phyloP scores from a whole-genome alignment of 23 tunicate species.

The Trididemnum nubilum region DNA sequence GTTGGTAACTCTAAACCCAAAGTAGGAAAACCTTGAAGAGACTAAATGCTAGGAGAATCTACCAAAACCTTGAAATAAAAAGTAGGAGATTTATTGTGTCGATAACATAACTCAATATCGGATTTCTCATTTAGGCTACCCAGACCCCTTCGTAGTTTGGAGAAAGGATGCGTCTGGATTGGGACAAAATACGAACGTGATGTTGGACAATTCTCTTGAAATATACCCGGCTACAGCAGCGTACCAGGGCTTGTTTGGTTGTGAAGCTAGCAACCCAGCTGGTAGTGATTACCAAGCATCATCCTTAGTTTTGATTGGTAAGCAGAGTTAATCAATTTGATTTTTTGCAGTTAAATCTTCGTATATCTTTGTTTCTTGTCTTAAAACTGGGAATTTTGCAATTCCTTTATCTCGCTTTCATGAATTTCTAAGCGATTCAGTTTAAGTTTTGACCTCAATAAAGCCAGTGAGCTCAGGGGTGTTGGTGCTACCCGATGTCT shows the following conservation, averaged over 20 bases:
- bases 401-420: too few relatives aligned
- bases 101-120: too few relatives aligned
- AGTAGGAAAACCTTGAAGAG: too few relatives aligned
- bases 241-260: slow-evolving; percentile 82
- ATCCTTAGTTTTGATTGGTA: slow-evolving; percentile 67
- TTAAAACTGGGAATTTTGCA: neutral
- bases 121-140: slow-evolving; percentile 54
- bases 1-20: too few relatives aligned
- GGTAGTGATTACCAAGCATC: slow-evolving; percentile 87
- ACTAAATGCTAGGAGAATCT: too few relatives aligned
- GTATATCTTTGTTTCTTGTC: neutral
- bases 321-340: neutral
- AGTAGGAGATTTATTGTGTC: too few relatives aligned
- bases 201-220: slow-evolving; percentile 70
- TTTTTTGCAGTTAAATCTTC: too few relatives aligned
- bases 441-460: too few relatives aligned
- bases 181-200: slow-evolving; percentile 41
- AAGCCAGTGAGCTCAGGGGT: too few relatives aligned
- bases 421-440: too few relatives aligned
- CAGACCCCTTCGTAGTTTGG: slow-evolving; percentile 83
- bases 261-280: slow-evolving; percentile 88
- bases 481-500: too few relatives aligned
- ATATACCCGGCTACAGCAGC: slow-evolving; percentile 68
- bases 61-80: too few relatives aligned
- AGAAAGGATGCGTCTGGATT: slow-evolving; percentile 76